A percentile compares a stretch with the other conserved stretches of the same genome.
Conservation (phyloP, 2,797 vertebrate species). For the Muscicapa comitata region DNA sequence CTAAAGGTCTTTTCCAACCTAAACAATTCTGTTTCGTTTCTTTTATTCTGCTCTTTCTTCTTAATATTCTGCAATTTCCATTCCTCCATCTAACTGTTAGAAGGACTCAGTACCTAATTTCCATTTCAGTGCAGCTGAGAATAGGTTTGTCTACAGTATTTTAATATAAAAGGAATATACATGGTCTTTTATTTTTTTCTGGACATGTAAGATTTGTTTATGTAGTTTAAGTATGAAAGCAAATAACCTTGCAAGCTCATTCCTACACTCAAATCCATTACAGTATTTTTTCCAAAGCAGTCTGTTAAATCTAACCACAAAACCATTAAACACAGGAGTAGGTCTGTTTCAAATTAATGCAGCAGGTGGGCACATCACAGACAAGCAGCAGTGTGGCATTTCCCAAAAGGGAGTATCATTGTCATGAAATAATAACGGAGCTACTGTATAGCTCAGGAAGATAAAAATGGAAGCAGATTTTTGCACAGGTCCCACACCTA, state of each 20-base stretch:
- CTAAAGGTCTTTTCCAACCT: not conserved
- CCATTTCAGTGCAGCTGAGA: not conserved
- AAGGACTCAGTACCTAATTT: not conserved
- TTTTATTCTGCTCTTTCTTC: not conserved
- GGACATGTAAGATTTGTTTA: not conserved
- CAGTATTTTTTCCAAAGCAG: not conserved
- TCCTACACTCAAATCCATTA: not conserved
- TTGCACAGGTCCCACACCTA: not conserved
- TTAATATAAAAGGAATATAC: not conserved
- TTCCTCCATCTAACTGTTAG: not conserved
- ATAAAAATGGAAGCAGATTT: not conserved
- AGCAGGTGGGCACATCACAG: not conserved
- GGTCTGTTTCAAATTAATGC: not conserved
- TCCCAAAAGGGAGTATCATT: not conserved
- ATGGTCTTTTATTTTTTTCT: not conserved
- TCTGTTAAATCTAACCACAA: not conserved
- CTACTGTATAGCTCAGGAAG: not conserved
- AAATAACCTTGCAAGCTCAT: not conserved
- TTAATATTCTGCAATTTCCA: not conserved
- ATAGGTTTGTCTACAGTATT: not conserved
- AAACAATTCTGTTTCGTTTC: not conserved
- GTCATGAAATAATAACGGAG: not conserved
- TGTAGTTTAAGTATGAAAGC: not conserved
- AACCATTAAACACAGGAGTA: not conserved
- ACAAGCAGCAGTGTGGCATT: not conserved